Base-by-base conservation (phyloP, 2,888 invertebrate species). In the Sinhomidia bicolor region DNA sequence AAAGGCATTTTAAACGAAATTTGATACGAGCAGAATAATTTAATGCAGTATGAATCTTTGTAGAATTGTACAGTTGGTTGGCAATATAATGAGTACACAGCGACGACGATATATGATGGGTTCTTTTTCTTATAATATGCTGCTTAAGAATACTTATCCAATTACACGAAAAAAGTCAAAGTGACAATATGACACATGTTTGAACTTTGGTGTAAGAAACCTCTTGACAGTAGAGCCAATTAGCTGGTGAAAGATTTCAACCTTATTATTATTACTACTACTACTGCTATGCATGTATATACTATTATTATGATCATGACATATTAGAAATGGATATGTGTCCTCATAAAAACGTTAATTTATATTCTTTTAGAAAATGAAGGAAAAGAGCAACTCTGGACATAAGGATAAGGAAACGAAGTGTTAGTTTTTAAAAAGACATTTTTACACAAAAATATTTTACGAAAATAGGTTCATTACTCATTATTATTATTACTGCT, bases 191-290 rank as follows among this genome's bases (percentile, higher is more conserved):
- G 68, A 36, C 36, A 17, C 17, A 41, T 36, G 23, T 41, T 36
- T 68, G 17, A 41, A 68, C 17, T 20, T 60, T 23, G 1, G 26
- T 74, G 5, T 32, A 57, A 17, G 57, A 57, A 41, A 20, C 17
- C 74, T 60, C n/a, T 81, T 86, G 26, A 47, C 62, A 79, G 62
- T 87, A 76, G 47, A 71, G 32, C 76, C 87, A 87, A 87, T 87
- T 87, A 87, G 87, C 87, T 62, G 74, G 74, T 82, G 81, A 87
- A 74, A 87, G 82, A 87, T 54, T 76, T 65, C 65, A 3, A 14
- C 20, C 41, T 41, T 36, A 41, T 68, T 68, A 36, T 68, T 68
- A 36, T 36, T 36, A 44, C 12, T 44, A 44, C 10, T 44, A 44
- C 44, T n/a, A n/a, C n/a, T n/a, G n/a, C n/a, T n/a, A n/a, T n/a